phyloP scores from a whole-genome alignment of 2,888 invertebrate genomes.

The Mythimna albipuncta region DNA sequence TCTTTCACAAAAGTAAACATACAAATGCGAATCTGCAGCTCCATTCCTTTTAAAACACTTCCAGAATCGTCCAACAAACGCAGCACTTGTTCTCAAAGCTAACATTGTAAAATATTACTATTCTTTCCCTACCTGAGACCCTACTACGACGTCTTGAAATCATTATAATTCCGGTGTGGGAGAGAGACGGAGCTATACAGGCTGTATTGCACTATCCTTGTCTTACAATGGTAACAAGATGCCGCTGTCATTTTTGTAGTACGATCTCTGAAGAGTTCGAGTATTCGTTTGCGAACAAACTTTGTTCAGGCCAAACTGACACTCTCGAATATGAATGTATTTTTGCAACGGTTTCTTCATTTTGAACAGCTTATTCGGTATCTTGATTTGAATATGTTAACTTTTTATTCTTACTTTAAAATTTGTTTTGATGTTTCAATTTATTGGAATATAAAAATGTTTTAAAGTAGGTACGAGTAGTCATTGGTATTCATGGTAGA shows the following conservation, averaged over 20 bases:
- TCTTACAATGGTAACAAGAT: no score
- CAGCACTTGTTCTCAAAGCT: constrained; percentile 17
- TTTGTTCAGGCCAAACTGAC: constrained; percentile 22
- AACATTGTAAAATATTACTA: constrained; percentile 34
- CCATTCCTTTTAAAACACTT: constrained; percentile 15
- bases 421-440: no score
- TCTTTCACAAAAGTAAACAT: constrained; percentile 1
- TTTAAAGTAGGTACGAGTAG: no score
- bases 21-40: constrained; percentile 18
- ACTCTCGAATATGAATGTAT: constrained; percentile 21
- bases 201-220: no score
- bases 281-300: constrained; percentile 12
- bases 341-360: constrained; percentile 2
- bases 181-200: no score
- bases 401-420: not conserved
- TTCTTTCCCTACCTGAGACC: constrained; percentile 8
- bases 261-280: constrained; percentile 5
- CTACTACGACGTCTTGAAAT: no score
- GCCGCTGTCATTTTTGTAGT: no score
- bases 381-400: not conserved
- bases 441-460: no score
- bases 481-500: no score
- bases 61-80: constrained; percentile 12
- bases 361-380: constrained; percentile 5
- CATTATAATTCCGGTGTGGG: no score